Conservation (phyloP, 2,888 invertebrate genomes). For the Tenthredo notha region DNA sequence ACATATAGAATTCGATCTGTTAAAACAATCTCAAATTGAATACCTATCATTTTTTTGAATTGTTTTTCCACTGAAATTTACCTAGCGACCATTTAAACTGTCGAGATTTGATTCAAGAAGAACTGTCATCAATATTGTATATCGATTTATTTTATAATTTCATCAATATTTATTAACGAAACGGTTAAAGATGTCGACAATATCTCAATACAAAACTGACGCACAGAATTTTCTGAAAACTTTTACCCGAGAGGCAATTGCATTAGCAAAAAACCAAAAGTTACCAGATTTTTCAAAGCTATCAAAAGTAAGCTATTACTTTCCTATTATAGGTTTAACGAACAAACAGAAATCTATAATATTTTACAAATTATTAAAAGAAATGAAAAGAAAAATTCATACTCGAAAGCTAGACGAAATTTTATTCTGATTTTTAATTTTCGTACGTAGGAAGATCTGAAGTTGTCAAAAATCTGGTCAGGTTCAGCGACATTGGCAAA, state of each 20-base stretch:
- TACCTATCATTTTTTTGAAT: not conserved
- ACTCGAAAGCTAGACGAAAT: not conserved
- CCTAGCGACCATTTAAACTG: not conserved
- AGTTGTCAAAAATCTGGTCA: conserved; percentile 42
- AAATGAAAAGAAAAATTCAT: not conserved
- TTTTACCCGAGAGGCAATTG: not conserved
- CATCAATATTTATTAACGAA: conserved; percentile 9
- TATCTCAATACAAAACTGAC: conserved; percentile 40
- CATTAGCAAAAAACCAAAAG: conserved; percentile 12
- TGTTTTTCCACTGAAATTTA: not conserved
- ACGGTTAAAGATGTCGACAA: conserved; percentile 29
- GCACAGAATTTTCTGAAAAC: conserved; percentile 33
- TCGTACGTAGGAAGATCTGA: conserved; percentile 30
- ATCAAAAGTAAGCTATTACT: not conserved
- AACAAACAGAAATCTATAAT: not conserved
- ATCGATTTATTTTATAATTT: conserved; percentile 27
- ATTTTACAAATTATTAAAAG: not conserved
- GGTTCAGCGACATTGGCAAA: conserved; percentile 8
- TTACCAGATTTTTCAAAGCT: conserved; percentile 5
- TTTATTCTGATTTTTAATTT: not conserved
- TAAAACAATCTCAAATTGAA: not conserved
- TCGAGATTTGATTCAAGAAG: conserved; percentile 17
- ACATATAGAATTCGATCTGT: not conserved
- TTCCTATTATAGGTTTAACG: not conserved
- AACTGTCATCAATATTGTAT: conserved; percentile 26